A percentile compares a stretch with the other conserved stretches of the same genome.
phyloP scores from a whole-genome alignment of 2,888 invertebrate species.

The Chloromyia formosa region DNA sequence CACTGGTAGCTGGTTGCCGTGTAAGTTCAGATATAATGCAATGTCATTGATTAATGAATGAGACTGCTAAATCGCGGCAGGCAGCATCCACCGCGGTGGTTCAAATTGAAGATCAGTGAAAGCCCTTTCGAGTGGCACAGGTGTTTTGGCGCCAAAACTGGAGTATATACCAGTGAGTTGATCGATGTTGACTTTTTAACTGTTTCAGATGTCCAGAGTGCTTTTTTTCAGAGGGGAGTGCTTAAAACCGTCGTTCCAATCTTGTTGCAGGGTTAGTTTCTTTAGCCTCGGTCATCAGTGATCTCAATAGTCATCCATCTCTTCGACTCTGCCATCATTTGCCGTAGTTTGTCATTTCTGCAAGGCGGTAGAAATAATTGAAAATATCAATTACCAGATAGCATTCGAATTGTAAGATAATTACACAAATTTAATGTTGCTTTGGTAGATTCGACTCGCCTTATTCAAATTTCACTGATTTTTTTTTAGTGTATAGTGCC shows the following conservation, averaged over 20 bases:
- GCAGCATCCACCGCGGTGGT: not conserved
- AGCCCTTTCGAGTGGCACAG: constrained; percentile 45
- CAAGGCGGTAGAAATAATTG: not conserved
- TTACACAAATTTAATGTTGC: not conserved
- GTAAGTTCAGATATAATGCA: not conserved
- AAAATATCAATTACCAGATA: not conserved
- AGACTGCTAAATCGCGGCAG: not conserved
- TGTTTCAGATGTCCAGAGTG: constrained; percentile 1
- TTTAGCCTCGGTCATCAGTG: constrained; percentile 20
- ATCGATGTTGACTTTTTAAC: not conserved
- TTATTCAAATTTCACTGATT: not conserved
- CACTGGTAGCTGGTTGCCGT: not conserved
- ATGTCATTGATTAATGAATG: constrained; percentile 44
- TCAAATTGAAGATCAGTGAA: constrained; percentile 46
- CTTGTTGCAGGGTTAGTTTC: constrained; percentile 31
- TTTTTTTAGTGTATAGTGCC: too few relatives aligned
- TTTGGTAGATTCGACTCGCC: not conserved
- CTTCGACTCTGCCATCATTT: not conserved
- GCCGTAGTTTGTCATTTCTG: not conserved
- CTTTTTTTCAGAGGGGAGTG: constrained; percentile 33
- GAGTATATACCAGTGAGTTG: not conserved
- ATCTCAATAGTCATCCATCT: constrained; percentile 19
- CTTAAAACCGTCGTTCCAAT: constrained; percentile 36
- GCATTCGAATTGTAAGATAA: not conserved
- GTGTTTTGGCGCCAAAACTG: constrained; percentile 44